These are phyloP conservation scores for Lipotes vexillifer DNA, from an alignment of 2,113 vertebrate species.

Conservation along the genomic window DNA sequence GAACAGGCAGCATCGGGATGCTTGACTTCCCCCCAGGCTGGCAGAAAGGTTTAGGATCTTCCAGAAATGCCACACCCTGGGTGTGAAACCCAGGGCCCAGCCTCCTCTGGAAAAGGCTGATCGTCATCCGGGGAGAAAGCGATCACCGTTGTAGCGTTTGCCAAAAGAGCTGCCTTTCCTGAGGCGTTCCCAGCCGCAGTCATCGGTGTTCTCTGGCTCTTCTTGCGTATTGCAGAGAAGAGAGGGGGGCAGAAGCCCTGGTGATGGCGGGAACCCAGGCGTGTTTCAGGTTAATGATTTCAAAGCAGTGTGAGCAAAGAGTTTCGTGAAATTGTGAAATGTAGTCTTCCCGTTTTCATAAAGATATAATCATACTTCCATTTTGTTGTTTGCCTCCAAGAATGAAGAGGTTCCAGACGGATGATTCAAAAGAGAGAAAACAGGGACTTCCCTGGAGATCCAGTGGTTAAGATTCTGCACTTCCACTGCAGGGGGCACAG, in stretches of 20 bases:
- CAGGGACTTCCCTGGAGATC: too few species aligned
- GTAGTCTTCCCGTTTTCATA: background rate
- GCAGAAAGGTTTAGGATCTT: background rate
- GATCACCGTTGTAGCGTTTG: fast-evolving
- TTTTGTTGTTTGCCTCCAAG: background rate
- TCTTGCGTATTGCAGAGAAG: background rate
- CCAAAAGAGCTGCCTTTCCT: background rate
- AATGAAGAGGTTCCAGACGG: background rate
- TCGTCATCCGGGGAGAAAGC: background rate
- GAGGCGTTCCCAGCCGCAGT: too few species aligned
- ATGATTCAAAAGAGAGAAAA: background rate
- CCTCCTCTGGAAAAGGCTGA: background rate
- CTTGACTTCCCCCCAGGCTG: background rate
- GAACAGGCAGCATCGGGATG: background rate
- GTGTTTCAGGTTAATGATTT: background rate
- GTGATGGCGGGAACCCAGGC: background rate
- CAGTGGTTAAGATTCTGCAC: too few species aligned
- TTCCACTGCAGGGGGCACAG: too few species aligned
- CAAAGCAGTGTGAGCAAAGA: background rate
- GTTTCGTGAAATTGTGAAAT: background rate
- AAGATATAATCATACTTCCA: background rate
- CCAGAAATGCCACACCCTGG: background rate
- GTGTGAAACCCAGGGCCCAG: background rate
- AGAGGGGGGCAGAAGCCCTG: background rate
- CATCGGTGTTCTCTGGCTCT: background rate